Conservation (phyloP, 2,797 vertebrate species). For the Galago senegalensis region DNA sequence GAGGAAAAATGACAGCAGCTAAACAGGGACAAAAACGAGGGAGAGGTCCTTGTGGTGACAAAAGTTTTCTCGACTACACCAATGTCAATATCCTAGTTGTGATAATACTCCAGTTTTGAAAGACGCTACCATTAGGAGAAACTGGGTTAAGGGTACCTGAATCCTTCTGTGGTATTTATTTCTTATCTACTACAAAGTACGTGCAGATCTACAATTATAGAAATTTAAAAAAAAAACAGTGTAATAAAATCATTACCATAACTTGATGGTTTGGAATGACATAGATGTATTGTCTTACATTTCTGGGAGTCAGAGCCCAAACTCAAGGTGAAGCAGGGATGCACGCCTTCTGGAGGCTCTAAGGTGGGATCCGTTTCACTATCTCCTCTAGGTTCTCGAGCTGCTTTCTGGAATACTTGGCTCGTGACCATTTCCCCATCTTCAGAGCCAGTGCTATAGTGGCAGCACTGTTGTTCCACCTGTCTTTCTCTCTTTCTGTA, state of each 20-base stretch:
- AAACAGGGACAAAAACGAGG: background rate
- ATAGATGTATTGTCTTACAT: background rate
- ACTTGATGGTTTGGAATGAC: background rate
- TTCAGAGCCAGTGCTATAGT: background rate
- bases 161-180: background rate
- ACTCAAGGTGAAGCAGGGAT: background rate
- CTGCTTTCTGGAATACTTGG: background rate
- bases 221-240: background rate
- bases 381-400: background rate
- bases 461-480: background rate
- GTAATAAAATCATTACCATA: background rate
- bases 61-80: background rate
- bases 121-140: background rate
- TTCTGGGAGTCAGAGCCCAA: background rate
- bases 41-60: background rate
- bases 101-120: background rate
- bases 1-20: background rate
- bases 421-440: accelerated
- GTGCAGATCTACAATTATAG: background rate
- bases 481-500: background rate
- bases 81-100: background rate
- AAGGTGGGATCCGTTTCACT: background rate
- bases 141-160: background rate
- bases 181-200: background rate
- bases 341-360: background rate